Evolutionary conservation across 2,888 invertebrate species (phyloP).

Genomic region (Emmelina monodactyla): DNA sequence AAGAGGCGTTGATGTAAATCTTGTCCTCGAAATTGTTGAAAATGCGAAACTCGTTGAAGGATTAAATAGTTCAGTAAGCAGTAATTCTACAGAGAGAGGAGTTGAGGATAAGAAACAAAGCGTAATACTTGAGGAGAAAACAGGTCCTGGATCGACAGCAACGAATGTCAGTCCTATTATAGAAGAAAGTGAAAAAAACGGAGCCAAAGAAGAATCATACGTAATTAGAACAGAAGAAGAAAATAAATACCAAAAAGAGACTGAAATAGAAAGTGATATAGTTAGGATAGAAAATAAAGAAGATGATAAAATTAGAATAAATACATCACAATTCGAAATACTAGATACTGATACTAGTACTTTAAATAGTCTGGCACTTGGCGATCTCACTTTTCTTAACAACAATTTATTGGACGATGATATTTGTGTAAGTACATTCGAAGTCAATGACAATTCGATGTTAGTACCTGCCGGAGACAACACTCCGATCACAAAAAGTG

Average conservation of each 20-base stretch:
- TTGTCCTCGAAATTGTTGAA: conserved; percentile 2
- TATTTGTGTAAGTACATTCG: conserved; percentile 2
- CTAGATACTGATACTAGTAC: conserved; percentile 2
- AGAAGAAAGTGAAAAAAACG: conserved; percentile 1
- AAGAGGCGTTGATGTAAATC: conserved; percentile 2
- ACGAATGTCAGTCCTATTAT: conserved; percentile 3
- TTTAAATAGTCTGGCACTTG: conserved; percentile 2
- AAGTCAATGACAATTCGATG: conserved; percentile 2
- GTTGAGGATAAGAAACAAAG: conserved; percentile 1
- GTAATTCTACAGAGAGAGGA: conserved; percentile 1
- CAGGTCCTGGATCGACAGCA: conserved; percentile 1
- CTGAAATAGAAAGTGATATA: conserved; percentile 2
- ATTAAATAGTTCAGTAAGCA: conserved; percentile 3
- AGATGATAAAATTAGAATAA: conserved; percentile 2
- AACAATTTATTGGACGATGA: conserved; percentile 2
- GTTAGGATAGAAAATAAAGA: conserved; percentile 1
- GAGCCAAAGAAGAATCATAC: conserved; percentile 3
- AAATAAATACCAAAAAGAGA: conserved; percentile 1
- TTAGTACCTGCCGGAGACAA: conserved; percentile 2
- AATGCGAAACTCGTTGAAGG: conserved; percentile 2
- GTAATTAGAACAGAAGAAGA: conserved; percentile 1
- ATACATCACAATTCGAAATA: conserved; percentile 1
- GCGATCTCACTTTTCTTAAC: conserved; percentile 2
- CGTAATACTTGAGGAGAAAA: conserved; percentile 1
- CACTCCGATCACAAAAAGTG: neutral